Evolutionary conservation across 92 coral and sea anemone genomes (phyloP).

Genomic region (Phenganax stokvisi): DNA sequence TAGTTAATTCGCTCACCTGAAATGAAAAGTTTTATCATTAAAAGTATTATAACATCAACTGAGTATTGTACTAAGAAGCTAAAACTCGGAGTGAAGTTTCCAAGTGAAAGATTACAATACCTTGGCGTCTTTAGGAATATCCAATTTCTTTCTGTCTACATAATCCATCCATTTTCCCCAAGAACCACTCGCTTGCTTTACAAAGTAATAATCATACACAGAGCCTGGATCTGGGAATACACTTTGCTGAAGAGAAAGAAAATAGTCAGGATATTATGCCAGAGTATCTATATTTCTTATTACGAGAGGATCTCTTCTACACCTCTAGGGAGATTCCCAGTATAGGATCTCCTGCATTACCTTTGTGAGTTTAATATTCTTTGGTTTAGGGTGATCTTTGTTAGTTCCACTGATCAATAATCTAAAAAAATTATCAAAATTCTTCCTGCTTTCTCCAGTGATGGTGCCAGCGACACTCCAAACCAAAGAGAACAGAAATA

Average conservation of each 20-base stretch:
- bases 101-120: conserved; percentile 25
- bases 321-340: neutral
- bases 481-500: conserved; percentile 84
- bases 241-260: conserved; percentile 66
- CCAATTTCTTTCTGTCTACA: conserved; percentile 62
- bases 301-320: neutral
- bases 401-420: conserved; percentile 92
- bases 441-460: conserved; percentile 90
- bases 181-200: conserved; percentile 91
- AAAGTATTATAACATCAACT: neutral
- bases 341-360: conserved; percentile 35
- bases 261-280: too few relatives aligned
- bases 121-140: conserved; percentile 84
- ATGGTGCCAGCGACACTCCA: conserved; percentile 89
- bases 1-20: conserved; percentile 92
- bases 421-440: conserved; percentile 87
- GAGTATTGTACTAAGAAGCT: too few relatives aligned
- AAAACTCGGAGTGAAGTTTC: neutral
- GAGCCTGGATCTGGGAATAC: conserved; percentile 98
- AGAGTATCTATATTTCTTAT: neutral
- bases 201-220: conserved; percentile 92
- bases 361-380: conserved; percentile 86
- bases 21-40: neutral
- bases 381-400: conserved; percentile 94
- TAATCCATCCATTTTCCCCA: conserved; percentile 95